phyloP scores from a whole-genome alignment of 2,797 vertebrate genomes.

The Pelodytes ibericus region DNA sequence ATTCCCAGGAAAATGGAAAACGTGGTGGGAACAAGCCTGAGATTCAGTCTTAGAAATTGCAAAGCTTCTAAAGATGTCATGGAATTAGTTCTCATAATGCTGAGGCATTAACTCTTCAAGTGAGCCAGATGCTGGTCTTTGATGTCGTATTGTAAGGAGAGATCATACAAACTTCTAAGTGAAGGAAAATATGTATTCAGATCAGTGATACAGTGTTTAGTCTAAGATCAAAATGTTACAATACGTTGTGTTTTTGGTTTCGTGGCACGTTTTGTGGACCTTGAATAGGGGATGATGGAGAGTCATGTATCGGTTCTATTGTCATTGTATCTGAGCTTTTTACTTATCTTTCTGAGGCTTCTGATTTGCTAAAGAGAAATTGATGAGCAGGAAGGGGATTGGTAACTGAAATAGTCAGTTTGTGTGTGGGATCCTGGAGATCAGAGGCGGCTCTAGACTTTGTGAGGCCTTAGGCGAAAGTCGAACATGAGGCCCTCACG shows the following conservation, averaged over 20 bases:
- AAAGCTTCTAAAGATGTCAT: too few species aligned
- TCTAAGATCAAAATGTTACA: conserved; percentile 49
- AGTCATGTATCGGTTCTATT: not conserved
- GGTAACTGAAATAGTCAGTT: not conserved
- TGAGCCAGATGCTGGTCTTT: conserved; percentile 46
- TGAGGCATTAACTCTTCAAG: conserved; percentile 18
- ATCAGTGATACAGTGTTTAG: conserved; percentile 48
- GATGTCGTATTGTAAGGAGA: conserved; percentile 29
- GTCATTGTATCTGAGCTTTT: not conserved
- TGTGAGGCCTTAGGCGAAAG: too few species aligned
- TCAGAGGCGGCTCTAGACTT: too few species aligned
- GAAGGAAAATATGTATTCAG: conserved; percentile 25
- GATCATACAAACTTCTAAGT: conserved; percentile 24
- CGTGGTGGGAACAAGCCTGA: too few species aligned
- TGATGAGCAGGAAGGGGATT: not conserved
- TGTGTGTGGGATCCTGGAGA: not conserved
- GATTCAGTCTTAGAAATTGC: too few species aligned
- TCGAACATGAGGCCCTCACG: too few species aligned
- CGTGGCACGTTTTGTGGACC: not conserved
- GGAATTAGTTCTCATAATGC: conserved; percentile 10
- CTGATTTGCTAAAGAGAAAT: not conserved
- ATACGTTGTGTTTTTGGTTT: conserved; percentile 34
- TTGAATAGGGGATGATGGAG: conserved; percentile 33
- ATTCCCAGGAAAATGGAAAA: too few species aligned
- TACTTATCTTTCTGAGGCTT: not conserved